Evolutionary conservation across 2,797 vertebrate genomes (phyloP).

Genomic region (Semaprochilodus insignis): DNA sequence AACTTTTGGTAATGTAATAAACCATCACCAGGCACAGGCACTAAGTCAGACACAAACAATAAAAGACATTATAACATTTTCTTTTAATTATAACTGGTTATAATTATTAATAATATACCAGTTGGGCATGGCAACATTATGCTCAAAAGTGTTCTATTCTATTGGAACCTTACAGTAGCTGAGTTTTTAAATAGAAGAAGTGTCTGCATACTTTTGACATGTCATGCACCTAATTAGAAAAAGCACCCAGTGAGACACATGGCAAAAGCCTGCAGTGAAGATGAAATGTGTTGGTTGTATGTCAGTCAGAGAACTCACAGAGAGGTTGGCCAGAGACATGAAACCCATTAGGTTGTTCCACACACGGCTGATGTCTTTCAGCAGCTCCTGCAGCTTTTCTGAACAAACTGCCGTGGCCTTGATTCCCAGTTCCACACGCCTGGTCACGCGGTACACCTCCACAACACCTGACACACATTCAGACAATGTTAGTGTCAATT

Average conservation of each 20-base stretch:
- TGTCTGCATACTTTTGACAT: no score
- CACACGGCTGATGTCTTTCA: slow-evolving; percentile 95
- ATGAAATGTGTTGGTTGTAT: not conserved
- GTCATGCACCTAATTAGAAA: not conserved
- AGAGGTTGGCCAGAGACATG: slow-evolving; percentile 94
- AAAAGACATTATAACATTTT: no score
- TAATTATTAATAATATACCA: no score
- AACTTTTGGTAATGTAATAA: no score
- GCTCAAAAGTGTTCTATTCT: no score
- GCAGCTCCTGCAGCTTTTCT: slow-evolving; percentile 92
- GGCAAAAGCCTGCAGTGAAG: not conserved
- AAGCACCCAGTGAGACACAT: not conserved
- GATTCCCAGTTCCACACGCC: slow-evolving; percentile 95
- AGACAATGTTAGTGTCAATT: not conserved
- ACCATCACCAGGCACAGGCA: no score
- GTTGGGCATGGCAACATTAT: no score
- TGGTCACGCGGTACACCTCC: slow-evolving; percentile 94
- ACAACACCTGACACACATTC: slow-evolving; percentile 85
- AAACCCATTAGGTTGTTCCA: slow-evolving; percentile 99
- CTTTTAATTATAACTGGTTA: no score
- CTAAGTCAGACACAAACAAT: no score
- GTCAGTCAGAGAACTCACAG: slow-evolving; percentile 75
- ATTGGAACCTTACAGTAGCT: no score
- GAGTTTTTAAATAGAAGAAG: no score
- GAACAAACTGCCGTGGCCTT: slow-evolving; percentile 97